These are phyloP conservation scores for Halcyon malimbica DNA, from an alignment of 2,113 vertebrate species.

Conservation along the genomic window DNA sequence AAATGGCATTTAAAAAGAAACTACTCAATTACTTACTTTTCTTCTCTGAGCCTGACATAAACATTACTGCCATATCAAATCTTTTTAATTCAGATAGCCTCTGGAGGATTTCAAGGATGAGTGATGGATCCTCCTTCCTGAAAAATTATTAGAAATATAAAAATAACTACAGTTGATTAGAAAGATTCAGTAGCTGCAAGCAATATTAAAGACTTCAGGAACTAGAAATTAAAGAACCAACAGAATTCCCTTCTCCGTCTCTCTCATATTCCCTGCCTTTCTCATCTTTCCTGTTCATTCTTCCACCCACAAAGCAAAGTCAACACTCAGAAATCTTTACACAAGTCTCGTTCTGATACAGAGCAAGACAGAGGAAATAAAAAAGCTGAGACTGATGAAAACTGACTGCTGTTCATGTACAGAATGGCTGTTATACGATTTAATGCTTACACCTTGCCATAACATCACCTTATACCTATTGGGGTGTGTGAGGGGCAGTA, in stretches of 20 bases:
- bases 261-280: not conserved
- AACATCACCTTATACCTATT: not conserved
- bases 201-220: not conserved
- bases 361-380: not conserved
- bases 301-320: not conserved
- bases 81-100: constrained; percentile 85
- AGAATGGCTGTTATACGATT: not conserved
- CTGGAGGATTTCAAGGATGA: constrained; percentile 84
- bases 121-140: constrained; percentile 83
- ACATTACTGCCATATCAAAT: constrained; percentile 96
- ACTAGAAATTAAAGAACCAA: not conserved
- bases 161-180: constrained; percentile 17
- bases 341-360: not conserved
- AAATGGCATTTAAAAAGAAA: not conserved
- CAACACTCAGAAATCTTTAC: not conserved
- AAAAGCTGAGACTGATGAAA: not conserved
- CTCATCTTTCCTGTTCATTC: not conserved
- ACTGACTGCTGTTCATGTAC: not conserved
- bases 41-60: constrained; percentile 90
- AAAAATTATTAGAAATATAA: constrained; percentile 42
- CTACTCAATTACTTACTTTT: constrained; percentile 77
- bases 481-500: not conserved
- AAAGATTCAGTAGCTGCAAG: constrained; percentile 1
- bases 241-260: not conserved
- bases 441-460: not conserved